phyloP scores from a whole-genome alignment of 2,797 vertebrate species.

The Sebastolobus alascanus region DNA sequence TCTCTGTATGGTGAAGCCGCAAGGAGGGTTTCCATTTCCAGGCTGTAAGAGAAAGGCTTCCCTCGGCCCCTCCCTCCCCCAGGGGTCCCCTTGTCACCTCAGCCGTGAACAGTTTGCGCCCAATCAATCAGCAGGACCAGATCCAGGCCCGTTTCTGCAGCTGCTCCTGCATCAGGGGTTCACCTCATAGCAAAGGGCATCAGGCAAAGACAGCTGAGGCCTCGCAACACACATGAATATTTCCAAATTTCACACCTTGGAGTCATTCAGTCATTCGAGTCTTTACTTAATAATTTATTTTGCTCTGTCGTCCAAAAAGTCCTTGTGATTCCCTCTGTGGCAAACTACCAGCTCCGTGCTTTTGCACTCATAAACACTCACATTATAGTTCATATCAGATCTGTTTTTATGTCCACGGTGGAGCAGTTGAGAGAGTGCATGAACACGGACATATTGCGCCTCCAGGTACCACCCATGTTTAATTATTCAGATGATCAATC shows the following conservation, averaged over 20 bases:
- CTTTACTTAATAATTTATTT: conserved; percentile 27
- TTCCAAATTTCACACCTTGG: conserved; percentile 37
- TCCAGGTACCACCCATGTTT: conserved; percentile 80
- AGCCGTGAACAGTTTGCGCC: conserved; percentile 79
- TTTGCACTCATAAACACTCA: conserved; percentile 24
- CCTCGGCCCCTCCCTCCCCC: conserved; percentile 57
- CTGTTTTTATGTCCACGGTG: conserved; percentile 28
- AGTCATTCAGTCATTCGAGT: conserved; percentile 26
- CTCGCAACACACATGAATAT: conserved; percentile 50
- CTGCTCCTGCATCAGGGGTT: conserved; percentile 78
- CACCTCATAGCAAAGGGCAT: conserved; percentile 71
- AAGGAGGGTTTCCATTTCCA: conserved; percentile 62
- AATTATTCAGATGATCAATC: conserved; percentile 86
- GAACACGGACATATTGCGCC: conserved; percentile 70
- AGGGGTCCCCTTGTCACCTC: conserved; percentile 77
- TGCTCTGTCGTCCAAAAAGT: background rate
- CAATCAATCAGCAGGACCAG: conserved; percentile 82
- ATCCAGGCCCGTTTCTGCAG: conserved; percentile 74
- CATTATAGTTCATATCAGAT: conserved; percentile 27
- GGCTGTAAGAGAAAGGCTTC: conserved; percentile 50
- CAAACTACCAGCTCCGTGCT: conserved; percentile 17
- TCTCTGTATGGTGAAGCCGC: conserved; percentile 36
- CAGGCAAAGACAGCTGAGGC: conserved; percentile 80
- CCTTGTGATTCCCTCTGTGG: conserved; percentile 14
- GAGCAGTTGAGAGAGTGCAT: conserved; percentile 48